phyloP scores from a whole-genome alignment of 2,113 vertebrate species.

The Jaculus jaculus region DNA sequence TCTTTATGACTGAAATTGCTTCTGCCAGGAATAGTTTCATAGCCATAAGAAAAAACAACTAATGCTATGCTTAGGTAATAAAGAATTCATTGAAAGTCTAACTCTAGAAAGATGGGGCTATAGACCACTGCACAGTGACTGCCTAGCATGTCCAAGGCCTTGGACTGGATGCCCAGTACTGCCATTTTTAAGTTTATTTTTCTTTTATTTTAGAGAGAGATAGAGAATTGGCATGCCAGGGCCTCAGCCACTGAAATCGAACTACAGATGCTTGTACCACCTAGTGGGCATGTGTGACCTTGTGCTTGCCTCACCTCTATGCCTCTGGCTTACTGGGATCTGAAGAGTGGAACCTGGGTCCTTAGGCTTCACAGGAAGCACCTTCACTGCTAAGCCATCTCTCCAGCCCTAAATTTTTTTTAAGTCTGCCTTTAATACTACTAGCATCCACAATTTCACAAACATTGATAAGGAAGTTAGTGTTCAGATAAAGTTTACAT shows the following conservation, averaged over 20 bases:
- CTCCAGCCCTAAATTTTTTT: too few species aligned
- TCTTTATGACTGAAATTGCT: not conserved
- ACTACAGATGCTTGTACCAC: too few species aligned
- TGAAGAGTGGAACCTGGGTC: too few species aligned
- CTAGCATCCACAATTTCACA: slow-evolving; percentile 5
- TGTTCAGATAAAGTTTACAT: slow-evolving; percentile 26
- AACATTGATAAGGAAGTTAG: not conserved
- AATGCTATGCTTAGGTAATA: not conserved
- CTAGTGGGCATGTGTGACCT: too few species aligned
- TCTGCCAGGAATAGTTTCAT: not conserved
- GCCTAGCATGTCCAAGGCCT: not conserved
- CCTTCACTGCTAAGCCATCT: too few species aligned
- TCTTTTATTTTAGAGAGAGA: too few species aligned
- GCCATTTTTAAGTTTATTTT: too few species aligned
- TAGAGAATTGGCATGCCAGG: too few species aligned
- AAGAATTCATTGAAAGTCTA: slow-evolving; percentile 24
- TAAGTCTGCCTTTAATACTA: slow-evolving; percentile 2
- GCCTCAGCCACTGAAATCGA: too few species aligned
- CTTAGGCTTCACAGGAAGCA: too few species aligned
- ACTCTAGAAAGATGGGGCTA: not conserved
- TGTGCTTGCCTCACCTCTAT: too few species aligned
- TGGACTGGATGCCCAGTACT: not conserved
- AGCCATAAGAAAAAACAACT: not conserved
- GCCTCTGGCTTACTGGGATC: too few species aligned
- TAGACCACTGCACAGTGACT: not conserved